These are phyloP conservation scores for Caenorhabditis drosophilae DNA, from an alignment of 2,888 invertebrate genomes.

Conservation along the genomic window DNA sequence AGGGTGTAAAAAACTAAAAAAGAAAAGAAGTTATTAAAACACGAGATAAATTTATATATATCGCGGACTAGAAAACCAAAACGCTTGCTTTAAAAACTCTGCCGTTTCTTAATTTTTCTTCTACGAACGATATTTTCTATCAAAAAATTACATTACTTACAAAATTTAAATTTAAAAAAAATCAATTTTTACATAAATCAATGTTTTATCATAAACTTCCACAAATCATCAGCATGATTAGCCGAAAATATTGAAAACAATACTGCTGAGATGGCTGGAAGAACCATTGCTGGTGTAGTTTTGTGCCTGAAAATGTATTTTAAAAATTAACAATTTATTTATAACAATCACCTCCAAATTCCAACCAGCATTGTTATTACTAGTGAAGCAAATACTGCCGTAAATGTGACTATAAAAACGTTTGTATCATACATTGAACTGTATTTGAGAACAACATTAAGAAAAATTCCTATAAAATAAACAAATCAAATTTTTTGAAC, in stretches of 20 bases:
- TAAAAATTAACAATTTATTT: background rate
- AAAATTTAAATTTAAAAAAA: no score
- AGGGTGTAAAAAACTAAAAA: no score
- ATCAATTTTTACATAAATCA: no score
- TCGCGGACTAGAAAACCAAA: no score
- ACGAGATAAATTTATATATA: no score
- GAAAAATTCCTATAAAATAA: constrained; percentile 38
- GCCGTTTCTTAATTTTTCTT: no score
- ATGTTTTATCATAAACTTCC: constrained; percentile 56
- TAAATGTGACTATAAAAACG: constrained; percentile 40
- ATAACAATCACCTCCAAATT: constrained; percentile 36
- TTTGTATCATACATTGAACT: constrained; percentile 54
- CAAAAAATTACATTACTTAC: no score
- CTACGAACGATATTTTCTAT: no score
- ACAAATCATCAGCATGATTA: constrained; percentile 43
- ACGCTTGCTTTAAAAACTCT: no score
- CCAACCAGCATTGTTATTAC: constrained; percentile 39
- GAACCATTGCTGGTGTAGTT: constrained; percentile 51
- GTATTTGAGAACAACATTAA: constrained; percentile 52
- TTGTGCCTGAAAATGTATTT: constrained; percentile 20
- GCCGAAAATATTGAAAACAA: constrained; percentile 34
- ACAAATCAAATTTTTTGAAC: no score
- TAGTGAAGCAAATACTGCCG: constrained; percentile 40
- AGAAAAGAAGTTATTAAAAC: no score
- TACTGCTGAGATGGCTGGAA: constrained; percentile 47